These are phyloP conservation scores for Halictus quadricinctus DNA, from an alignment of 2,888 invertebrate species.

Conservation along the genomic window DNA sequence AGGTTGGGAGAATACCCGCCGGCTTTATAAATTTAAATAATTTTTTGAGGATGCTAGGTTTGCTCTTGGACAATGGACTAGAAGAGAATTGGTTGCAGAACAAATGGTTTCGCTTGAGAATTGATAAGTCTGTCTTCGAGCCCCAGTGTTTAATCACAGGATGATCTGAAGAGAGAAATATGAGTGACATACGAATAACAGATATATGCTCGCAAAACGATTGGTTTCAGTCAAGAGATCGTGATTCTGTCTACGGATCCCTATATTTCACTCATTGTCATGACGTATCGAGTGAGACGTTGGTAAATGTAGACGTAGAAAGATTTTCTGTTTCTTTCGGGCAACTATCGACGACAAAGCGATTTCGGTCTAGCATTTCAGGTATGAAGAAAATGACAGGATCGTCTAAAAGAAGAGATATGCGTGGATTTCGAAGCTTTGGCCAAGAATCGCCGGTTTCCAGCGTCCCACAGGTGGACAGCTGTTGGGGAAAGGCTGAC, in stretches of 20 bases:
- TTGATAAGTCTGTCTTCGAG: background rate
- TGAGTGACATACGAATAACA: background rate
- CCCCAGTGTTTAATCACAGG: background rate
- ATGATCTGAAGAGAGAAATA: background rate
- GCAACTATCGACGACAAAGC: background rate
- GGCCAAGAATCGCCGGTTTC: background rate
- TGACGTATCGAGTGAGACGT: background rate
- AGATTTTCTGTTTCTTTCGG: background rate
- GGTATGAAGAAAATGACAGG: background rate
- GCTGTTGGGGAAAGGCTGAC: background rate
- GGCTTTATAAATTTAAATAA: no score
- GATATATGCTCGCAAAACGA: background rate
- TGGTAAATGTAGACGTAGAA: background rate
- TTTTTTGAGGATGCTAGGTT: no score
- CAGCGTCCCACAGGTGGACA: background rate
- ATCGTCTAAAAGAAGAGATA: background rate
- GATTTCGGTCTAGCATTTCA: background rate
- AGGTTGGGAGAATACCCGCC: no score
- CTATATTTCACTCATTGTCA: background rate
- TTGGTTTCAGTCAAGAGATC: background rate
- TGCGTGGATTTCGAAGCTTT: background rate
- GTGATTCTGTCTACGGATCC: background rate
- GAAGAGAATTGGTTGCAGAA: no score
- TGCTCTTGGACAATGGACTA: no score
- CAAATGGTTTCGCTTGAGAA: background rate